Evolutionary conservation across 2,113 vertebrate genomes (phyloP), one percentile per base, ranked within the genome.

Genomic region (Cnemophilus loriae): DNA sequence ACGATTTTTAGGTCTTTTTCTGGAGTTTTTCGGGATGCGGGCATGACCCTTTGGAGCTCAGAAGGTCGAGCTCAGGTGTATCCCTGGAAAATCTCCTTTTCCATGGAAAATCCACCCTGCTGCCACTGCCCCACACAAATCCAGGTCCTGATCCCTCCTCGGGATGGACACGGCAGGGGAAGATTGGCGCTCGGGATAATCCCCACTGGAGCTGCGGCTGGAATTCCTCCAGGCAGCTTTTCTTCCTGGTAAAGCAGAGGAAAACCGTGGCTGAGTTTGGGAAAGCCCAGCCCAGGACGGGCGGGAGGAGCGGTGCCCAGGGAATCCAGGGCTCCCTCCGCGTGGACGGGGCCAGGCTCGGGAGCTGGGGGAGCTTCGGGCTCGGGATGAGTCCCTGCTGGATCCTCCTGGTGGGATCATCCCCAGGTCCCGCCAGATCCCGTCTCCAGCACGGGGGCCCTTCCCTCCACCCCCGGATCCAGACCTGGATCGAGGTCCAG

Each of bases 281-380:
- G 32, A 69, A 81, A 93, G 64, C 50, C 65, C 27, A 14, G 28
- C 44, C 44, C 53, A 10, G 64, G 53, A 42, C 10, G 32, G 65
- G 21, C 1, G 5, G n/a, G 39, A 16, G n/a, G 12, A 6, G 2
- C 5, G 0, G 30, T 2, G 37, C 47, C 37, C 1, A 3, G 69
- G 47, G 63, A 44, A 44, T 16, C 10, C 16, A 5, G 18, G 32
- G 24, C 7, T 73, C 35, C 41, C 15, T 18, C 23, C 1, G 2
- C n/a, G 11, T 0, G 3, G 46, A 30, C n/a, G 2, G 11, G 7
- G 19, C 53, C 55, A 2, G 50, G 32, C 30, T 56, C 0, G 4
- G 44, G 10, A 52, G 21, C 23, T 6, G 55, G n/a, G 6, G 15
- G 59, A 82, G 59, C 22, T 81, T 46, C 32, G 9, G 22, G 30